Conservation (phyloP, 2,888 invertebrate species). For the Agrenia bidenticulata region DNA sequence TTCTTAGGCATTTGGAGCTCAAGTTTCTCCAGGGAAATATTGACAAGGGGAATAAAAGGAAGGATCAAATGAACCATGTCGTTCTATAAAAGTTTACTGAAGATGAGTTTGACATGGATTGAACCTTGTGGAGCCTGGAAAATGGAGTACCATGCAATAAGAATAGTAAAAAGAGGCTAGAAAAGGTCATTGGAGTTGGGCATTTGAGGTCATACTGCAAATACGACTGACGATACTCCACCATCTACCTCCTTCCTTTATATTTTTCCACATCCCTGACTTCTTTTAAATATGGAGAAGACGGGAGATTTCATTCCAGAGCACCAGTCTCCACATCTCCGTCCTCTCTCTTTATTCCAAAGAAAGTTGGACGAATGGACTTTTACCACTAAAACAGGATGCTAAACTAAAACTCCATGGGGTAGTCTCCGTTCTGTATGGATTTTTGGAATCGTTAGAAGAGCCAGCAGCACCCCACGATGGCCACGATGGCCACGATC, state of each 20-base stretch:
- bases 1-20: slow-evolving; percentile 14
- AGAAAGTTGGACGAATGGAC: slow-evolving; percentile 4
- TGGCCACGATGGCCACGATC: too few species aligned
- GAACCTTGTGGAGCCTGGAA: slow-evolving; percentile 3
- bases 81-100: slow-evolving; percentile 30
- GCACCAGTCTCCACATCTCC: neutral
- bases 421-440: too few species aligned
- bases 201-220: neutral
- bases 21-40: slow-evolving; percentile 26
- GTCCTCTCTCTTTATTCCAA: slow-evolving; percentile 13
- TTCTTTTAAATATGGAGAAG: too few species aligned
- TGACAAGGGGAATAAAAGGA: slow-evolving; percentile 28
- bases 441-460: too few species aligned
- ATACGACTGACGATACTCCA: neutral
- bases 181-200: too few species aligned
- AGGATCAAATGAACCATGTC: slow-evolving; percentile 36
- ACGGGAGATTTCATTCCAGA: too few species aligned
- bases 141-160: neutral
- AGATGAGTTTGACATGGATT: slow-evolving; percentile 9
- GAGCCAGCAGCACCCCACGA: too few species aligned
- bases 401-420: too few species aligned
- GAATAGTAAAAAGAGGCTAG: neutral
- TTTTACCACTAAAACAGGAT: too few species aligned
- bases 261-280: too few species aligned
- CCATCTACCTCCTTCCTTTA: neutral